Evolutionary conservation across 2,113 vertebrate genomes (phyloP), one percentile per base, ranked within the genome.

Genomic region (Neofelis nebulosa): DNA sequence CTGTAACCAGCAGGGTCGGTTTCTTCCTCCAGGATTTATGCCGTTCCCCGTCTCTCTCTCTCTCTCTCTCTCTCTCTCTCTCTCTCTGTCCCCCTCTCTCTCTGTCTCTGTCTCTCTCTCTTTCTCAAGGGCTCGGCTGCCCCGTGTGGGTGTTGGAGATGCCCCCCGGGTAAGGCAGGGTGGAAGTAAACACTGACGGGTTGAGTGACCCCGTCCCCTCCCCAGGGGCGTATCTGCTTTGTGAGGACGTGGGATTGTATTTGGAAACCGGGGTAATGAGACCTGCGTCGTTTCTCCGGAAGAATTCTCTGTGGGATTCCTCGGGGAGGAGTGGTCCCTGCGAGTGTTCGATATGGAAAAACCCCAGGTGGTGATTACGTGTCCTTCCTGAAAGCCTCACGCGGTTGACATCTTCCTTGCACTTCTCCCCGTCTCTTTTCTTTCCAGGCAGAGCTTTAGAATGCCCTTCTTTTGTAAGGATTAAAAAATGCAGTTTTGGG

Each of bases 201-300:
- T n/a, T 38, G 12, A 73, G 27, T 11, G 12, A 5, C 23, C 71
- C 23, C 65, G 0, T 19, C 11, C 10, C 41, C 16, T 45, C 82
- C 57, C 15, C 27, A 16, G 1, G 11, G 15, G 10, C 27, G 3
- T 12, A 12, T 21, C 81, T 5, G 8, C 33, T 18, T 69, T 16
- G 33, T 27, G 5, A 36, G 1, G 8, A 83, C 7, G 2, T 19
- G 29, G 11, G 5, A 33, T 1, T 7, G 2, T 0, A 1, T 4
- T 4, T 4, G 27, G 63, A 33, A 31, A 2, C 10, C 2, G 1
- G 29, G 21, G 3, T 21, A 2, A 1, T 12, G 16, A 21, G 3
- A 48, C 1, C 5, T 12, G 27, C 27, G 16, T 33, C 9, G 3
- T 7, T 2, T 21, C 11, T 6, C 9, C 2, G 11, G 36, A 61